Conservation (phyloP, 2,113 vertebrate species). For the Vulpes vulpes region DNA sequence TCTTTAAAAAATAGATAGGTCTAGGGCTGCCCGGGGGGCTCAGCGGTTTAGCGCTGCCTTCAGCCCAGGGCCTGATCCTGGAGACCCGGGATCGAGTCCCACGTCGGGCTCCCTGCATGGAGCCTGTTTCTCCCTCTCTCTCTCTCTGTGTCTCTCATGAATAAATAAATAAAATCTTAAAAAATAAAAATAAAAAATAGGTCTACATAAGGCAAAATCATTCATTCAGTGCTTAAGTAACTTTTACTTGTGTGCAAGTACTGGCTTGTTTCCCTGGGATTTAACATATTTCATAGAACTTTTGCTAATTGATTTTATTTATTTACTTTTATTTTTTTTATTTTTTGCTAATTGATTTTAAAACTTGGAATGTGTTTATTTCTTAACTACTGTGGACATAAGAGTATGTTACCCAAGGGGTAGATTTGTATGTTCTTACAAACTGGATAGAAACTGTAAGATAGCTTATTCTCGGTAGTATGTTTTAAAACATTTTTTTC, state of each 20-base stretch:
- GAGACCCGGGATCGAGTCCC: too few relatives aligned
- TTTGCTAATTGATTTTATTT: conserved; percentile 61
- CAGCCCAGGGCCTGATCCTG: too few relatives aligned
- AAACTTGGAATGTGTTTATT: conserved; percentile 55
- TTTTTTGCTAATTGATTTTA: conserved; percentile 63
- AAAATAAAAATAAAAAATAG: not conserved
- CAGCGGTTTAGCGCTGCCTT: too few relatives aligned
- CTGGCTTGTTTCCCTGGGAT: conserved; percentile 55
- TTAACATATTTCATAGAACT: conserved; percentile 62
- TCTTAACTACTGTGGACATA: conserved; percentile 23
- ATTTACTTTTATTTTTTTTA: too few relatives aligned
- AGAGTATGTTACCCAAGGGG: not conserved
- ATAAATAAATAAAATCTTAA: too few relatives aligned
- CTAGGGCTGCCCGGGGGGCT: too few relatives aligned
- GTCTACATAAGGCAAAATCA: conserved; percentile 2
- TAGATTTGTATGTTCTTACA: not conserved
- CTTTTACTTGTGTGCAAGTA: conserved; percentile 58
- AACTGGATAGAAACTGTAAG: not conserved
- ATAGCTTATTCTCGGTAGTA: not conserved
- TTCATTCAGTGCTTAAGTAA: conserved; percentile 17
- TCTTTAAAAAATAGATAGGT: too few relatives aligned
- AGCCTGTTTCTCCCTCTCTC: too few relatives aligned
- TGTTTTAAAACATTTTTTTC: conserved; percentile 4
- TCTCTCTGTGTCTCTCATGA: too few relatives aligned
- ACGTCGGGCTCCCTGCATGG: too few relatives aligned